Evolutionary conservation across 2,113 vertebrate species (phyloP), one percentile per base, ranked within the genome.

Genomic region (Prunella fulvescens): DNA sequence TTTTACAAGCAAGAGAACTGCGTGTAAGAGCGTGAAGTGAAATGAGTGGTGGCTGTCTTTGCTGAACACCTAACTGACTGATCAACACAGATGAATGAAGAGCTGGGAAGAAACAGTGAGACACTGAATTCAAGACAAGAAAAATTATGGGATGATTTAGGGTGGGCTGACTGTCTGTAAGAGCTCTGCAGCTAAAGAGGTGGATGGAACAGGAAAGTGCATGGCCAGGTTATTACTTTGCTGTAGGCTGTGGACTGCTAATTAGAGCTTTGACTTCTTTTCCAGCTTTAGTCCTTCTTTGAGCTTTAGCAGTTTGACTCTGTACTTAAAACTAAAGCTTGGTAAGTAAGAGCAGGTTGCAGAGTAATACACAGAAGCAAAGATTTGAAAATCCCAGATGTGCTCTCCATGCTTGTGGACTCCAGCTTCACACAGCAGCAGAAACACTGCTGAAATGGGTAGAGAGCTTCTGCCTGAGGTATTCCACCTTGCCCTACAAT

Each of bases 1-100:
- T 93, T 96, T 90, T 90, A 47, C 57, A 79, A 76, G 76, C 25
- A 44, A 35, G 40, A 94, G 28, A 25, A 17, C 31, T 25, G 35
- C 0, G 0, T 57, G 3, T 39, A 35, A 48, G 26, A 69, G 22
- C 0, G 0, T 66, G 56, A 54, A 88, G 60, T 29, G 64, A 87
- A 60, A 71, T 54, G 62, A 81, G 51, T 33, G 11, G 56, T 42
- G 40, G 28, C 57, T 26, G 11, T 57, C 47, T 92, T 66, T 12
- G 3, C 29, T 94, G 88, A 83, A 20, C 57, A n/a, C 66, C 58
- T 90, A 72, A 88, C 11, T 81, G 85, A 58, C 73, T 89, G 78
- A 92, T 85, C 56, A 74, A 69, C 71, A 90, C 12, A 71, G 61
- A 33, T 45, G 39, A 62, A 60, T 35, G 50, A 80, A 85, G 53